phyloP scores from a whole-genome alignment of 37 sponge, comb jelly and placozoan species.

The Theonella swinhoei region DNA sequence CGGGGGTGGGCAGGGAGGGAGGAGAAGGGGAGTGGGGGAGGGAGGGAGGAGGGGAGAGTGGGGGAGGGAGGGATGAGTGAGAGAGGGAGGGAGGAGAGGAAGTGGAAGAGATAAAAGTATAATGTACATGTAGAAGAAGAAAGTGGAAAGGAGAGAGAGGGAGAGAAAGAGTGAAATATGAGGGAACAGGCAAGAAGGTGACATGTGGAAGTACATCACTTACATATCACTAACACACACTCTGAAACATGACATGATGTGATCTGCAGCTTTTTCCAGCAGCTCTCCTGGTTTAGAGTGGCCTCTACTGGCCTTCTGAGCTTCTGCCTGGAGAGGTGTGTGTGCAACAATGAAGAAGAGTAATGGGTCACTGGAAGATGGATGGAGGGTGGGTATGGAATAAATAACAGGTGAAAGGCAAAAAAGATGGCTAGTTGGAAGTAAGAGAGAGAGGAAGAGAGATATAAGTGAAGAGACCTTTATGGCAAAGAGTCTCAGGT shows the following conservation, averaged over 20 bases:
- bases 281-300: slow-evolving; percentile 68
- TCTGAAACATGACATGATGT: slow-evolving; percentile 90
- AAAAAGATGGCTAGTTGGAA: not conserved
- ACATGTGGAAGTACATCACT: slow-evolving; percentile 1
- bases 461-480: too few species aligned
- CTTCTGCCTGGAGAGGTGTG: slow-evolving; percentile 41
- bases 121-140: too few species aligned
- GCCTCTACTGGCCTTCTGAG: slow-evolving; percentile 5
- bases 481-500: slow-evolving; percentile 69
- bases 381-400: not conserved
- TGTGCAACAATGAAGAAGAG: not conserved
- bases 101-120: too few species aligned
- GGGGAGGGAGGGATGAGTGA: too few species aligned
- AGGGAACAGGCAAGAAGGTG: not conserved
- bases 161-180: not conserved
- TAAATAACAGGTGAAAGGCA: not conserved
- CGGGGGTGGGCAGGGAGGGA: not conserved
- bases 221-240: slow-evolving; percentile 88
- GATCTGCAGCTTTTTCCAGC: slow-evolving; percentile 88
- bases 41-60: too few species aligned
- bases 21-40: too few species aligned
- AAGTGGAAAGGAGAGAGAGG: not conserved
- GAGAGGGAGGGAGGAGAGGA: too few species aligned
- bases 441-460: too few species aligned
- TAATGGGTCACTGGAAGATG: too few species aligned